Evolutionary conservation across 2,113 vertebrate genomes (phyloP).

Genomic region (Equus quagga): DNA sequence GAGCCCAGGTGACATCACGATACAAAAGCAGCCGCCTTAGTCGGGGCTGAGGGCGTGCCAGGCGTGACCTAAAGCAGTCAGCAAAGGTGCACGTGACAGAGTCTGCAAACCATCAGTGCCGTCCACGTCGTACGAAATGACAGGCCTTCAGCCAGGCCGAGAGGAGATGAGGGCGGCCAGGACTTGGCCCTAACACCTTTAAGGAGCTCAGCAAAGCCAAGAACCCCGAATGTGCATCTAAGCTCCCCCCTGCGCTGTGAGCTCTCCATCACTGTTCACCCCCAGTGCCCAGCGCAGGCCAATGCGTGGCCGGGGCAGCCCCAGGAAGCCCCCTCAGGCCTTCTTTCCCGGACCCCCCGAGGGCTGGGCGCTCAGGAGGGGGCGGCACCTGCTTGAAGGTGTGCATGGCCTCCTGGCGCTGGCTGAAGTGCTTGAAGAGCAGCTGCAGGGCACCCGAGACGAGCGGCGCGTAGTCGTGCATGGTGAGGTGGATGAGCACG

Average conservation of each 20-base stretch:
- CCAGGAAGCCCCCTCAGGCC: background rate
- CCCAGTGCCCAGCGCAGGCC: background rate
- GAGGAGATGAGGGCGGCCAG: background rate
- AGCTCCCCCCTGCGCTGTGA: background rate
- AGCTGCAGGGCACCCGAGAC: conserved; percentile 97
- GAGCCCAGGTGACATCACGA: accelerated
- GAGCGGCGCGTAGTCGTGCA: conserved; percentile 96
- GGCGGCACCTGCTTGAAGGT: conserved; percentile 96
- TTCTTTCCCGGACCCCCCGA: background rate
- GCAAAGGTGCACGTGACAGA: accelerated
- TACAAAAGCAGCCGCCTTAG: background rate
- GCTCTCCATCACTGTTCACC: accelerated
- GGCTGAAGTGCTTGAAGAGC: conserved; percentile 99
- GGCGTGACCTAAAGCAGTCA: accelerated
- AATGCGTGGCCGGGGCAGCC: too few relatives aligned
- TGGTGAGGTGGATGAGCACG: conserved; percentile 96
- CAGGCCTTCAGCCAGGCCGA: background rate
- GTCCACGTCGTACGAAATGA: background rate
- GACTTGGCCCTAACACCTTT: background rate
- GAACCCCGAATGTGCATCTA: background rate
- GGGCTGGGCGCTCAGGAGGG: background rate
- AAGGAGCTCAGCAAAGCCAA: background rate
- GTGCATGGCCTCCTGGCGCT: conserved; percentile 97
- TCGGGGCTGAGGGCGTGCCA: background rate
- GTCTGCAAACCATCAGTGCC: background rate